Base-by-base conservation (phyloP, 2,888 invertebrate genomes). In the Nephrocerus scutellatus region DNA sequence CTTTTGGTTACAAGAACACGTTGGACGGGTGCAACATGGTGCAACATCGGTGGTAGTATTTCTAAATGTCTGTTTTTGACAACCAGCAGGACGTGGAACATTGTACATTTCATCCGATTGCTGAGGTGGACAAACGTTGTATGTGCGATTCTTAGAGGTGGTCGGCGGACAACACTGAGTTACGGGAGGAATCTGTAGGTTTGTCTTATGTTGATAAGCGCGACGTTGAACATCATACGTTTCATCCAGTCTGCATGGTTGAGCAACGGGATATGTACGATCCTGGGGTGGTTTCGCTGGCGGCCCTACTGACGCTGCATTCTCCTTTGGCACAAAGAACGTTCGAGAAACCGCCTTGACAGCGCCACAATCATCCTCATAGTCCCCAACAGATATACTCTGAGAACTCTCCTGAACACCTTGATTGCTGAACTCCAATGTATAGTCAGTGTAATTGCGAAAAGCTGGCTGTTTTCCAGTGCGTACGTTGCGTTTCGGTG, bases 371-470 rank as follows among this genome's bases (percentile, higher is more conserved):
- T 18, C 15, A 10, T 39, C 43, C 23, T 44, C 40, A 29, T 42
- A 44, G 3, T 28, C 30, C 30, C 48, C 44, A 5, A 48, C 36
- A 2, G 49, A 39, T 12, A 51, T 36, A 25, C 46, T 49, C n/a
- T 46, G 42, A 2, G 47, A 41, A 1, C 33, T 38, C 30, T 49
- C 49, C n/a, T 32, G 22, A 2, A 43, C 33, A 12, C 46, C 47
- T 5, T 2, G 2, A 2, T 37, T 40, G 10, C 42, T 41, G 18
- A 43, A 45, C 9, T 44, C 30, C 10, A 50, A 31, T 3, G 30
- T 31, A 28, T 49, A 47, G 20, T 53, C 52, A 10, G 50, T 48
- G 21, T 43, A 51, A 19, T 51, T 52, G 3, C 49, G 46, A 30
- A 41, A 49, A 13, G 38, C 30, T 3, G 46, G 39, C 10, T 18